These are phyloP conservation scores for Pollicipes pollicipes DNA, from an alignment of 1,140 invertebrate species.

Conservation along the genomic window DNA sequence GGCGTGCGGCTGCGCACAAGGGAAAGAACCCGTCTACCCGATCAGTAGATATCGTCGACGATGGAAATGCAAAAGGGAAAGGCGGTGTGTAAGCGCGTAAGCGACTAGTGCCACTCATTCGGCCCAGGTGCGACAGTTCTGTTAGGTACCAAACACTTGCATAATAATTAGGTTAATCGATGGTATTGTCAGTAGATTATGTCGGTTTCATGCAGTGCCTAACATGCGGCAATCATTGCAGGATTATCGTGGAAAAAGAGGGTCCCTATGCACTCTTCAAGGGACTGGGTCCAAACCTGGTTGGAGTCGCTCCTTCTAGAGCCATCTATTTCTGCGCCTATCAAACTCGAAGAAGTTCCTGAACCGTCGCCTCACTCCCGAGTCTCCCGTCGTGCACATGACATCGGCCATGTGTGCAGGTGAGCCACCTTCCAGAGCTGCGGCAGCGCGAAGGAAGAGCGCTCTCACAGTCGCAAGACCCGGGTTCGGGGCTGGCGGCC, in stretches of 20 bases:
- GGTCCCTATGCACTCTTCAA: constrained; percentile 85
- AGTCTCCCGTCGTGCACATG: constrained; percentile 85
- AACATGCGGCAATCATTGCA: constrained; percentile 26
- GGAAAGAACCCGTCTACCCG: constrained; percentile 38
- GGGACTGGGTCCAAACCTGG: constrained; percentile 88
- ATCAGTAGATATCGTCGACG: constrained; percentile 22
- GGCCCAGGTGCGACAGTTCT: too few species aligned
- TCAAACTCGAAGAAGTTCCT: constrained; percentile 75
- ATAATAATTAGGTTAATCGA: too few species aligned
- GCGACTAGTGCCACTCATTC: too few species aligned
- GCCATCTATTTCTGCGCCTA: constrained; percentile 99
- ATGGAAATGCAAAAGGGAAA: constrained; percentile 25
- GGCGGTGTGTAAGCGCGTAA: constrained; percentile 18
- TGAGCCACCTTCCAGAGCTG: too few species aligned
- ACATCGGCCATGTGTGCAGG: constrained; percentile 84
- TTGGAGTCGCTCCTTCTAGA: constrained; percentile 93
- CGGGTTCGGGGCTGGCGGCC: too few species aligned
- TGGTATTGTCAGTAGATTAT: too few species aligned
- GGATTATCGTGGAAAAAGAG: constrained; percentile 81
- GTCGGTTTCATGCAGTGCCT: too few species aligned
- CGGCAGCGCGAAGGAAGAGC: too few species aligned
- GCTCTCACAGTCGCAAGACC: too few species aligned
- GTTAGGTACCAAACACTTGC: too few species aligned
- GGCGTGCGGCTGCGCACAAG: constrained; percentile 95
- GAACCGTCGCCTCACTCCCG: constrained; percentile 56